Evolutionary conservation across 2,888 invertebrate species (phyloP).

Genomic region (Operophtera brumata): DNA sequence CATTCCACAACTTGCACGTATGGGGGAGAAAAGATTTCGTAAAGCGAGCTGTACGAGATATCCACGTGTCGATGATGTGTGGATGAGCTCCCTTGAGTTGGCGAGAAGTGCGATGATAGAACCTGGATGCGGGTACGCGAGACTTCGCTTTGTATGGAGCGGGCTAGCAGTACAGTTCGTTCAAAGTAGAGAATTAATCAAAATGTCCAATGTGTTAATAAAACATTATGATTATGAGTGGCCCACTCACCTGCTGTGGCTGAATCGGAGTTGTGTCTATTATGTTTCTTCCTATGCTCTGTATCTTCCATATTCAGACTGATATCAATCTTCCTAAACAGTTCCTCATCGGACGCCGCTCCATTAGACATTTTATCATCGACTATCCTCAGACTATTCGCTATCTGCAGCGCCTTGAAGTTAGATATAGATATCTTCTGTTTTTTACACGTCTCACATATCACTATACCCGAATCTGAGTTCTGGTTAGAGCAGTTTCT

Average conservation of each 20-base stretch:
- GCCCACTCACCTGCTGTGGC: slow-evolving; percentile 45
- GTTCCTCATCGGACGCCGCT: slow-evolving; percentile 64
- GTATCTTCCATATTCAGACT: slow-evolving; percentile 69
- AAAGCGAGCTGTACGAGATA: too few species aligned
- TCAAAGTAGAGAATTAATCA: too few species aligned
- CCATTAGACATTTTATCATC: slow-evolving; percentile 68
- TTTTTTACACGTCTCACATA: slow-evolving; percentile 72
- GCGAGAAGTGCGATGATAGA: too few species aligned
- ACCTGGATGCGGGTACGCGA: too few species aligned
- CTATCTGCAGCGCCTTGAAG: slow-evolving; percentile 73
- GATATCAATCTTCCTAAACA: slow-evolving; percentile 70
- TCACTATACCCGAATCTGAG: slow-evolving; percentile 68
- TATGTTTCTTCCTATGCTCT: slow-evolving; percentile 69
- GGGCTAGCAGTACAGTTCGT: too few species aligned
- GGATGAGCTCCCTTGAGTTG: too few species aligned
- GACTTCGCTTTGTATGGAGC: too few species aligned
- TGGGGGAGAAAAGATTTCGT: too few species aligned
- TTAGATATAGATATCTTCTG: slow-evolving; percentile 76
- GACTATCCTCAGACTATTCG: slow-evolving; percentile 65
- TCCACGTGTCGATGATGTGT: too few species aligned
- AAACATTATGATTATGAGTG: too few species aligned
- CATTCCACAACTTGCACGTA: too few species aligned
- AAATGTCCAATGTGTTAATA: too few species aligned
- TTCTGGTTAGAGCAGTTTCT: slow-evolving; percentile 68
- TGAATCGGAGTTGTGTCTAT: slow-evolving; percentile 68